A percentile compares a stretch with the other conserved stretches of the same genome.
Conservation (phyloP, 2,797 vertebrate species). For the Schizopygopsis pylzovi region DNA sequence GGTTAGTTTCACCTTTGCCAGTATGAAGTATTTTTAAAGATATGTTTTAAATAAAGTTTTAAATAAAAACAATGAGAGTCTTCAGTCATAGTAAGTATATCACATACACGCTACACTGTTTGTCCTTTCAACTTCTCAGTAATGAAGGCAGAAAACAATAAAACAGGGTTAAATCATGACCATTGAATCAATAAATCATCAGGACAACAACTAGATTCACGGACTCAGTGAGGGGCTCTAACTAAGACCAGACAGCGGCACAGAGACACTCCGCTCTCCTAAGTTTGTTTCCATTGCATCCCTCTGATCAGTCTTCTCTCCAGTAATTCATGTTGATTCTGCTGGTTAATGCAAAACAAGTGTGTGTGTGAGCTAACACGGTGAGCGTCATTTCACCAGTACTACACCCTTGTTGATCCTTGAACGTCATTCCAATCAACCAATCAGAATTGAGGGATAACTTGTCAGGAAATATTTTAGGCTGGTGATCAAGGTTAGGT, state of each 20-base stretch:
- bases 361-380: neutral
- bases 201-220: slow-evolving; percentile 3
- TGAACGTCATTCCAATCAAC: no score
- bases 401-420: no score
- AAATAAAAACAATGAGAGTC: neutral
- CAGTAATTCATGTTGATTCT: slow-evolving; percentile 19
- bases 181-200: slow-evolving; percentile 17
- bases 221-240: slow-evolving; percentile 13
- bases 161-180: slow-evolving; percentile 5
- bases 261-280: neutral
- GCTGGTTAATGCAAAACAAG: neutral
- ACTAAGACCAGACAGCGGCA: slow-evolving; percentile 33
- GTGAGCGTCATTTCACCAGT: no score
- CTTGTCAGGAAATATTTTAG: no score
- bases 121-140: neutral
- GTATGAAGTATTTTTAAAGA: neutral
- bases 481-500: no score
- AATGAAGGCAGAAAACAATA: neutral
- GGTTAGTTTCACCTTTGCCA: neutral
- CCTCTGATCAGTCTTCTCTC: neutral
- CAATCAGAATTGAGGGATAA: no score
- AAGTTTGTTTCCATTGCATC: neutral
- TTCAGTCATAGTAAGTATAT: neutral
- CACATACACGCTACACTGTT: neutral
- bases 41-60: neutral